Percentiles rank a stretch among this genome's conserved stretches.
phyloP scores from a whole-genome alignment of 2,888 invertebrate species.

The Oegoconia quadripuncta region DNA sequence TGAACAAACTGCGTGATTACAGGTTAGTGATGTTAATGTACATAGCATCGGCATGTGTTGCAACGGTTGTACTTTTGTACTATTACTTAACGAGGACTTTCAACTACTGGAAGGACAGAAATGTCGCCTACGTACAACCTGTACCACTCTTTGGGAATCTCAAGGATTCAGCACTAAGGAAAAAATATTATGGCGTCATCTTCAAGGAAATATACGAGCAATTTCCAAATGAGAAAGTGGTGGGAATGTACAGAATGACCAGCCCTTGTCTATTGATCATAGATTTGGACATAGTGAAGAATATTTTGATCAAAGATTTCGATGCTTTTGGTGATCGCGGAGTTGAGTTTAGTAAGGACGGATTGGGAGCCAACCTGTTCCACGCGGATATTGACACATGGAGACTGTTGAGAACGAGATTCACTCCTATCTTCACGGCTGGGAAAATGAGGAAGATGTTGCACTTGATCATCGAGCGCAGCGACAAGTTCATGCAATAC shows the following conservation, averaged over 20 bases:
- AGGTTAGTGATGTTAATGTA: too few species aligned
- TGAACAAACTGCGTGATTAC: too few species aligned
- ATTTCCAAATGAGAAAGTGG: slow-evolving; percentile 44
- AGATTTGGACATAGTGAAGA: slow-evolving; percentile 48
- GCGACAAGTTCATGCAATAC: slow-evolving; percentile 33
- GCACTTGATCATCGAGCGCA: slow-evolving; percentile 36
- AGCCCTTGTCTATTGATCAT: slow-evolving; percentile 40
- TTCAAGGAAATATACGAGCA: slow-evolving; percentile 35
- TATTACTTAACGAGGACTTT: too few species aligned
- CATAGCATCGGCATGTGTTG: too few species aligned
- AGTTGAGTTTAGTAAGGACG: slow-evolving; percentile 37
- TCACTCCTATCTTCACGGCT: slow-evolving; percentile 51
- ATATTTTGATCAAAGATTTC: slow-evolving; percentile 50
- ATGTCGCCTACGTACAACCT: too few species aligned
- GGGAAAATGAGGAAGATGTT: slow-evolving; percentile 55
- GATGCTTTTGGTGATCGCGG: slow-evolving; percentile 44
- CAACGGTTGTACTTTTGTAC: too few species aligned
- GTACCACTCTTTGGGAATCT: too few species aligned
- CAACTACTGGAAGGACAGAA: too few species aligned
- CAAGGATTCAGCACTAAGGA: too few species aligned
- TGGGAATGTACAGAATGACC: slow-evolving; percentile 47
- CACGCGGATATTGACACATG: slow-evolving; percentile 44
- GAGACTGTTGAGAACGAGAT: slow-evolving; percentile 37
- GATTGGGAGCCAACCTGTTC: slow-evolving; percentile 45
- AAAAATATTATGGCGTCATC: too few species aligned